A percentile compares a stretch with the other conserved stretches of the same genome.
Evolutionary conservation across 2,113 vertebrate genomes (phyloP).

Genomic region (Hepsetus odoe): DNA sequence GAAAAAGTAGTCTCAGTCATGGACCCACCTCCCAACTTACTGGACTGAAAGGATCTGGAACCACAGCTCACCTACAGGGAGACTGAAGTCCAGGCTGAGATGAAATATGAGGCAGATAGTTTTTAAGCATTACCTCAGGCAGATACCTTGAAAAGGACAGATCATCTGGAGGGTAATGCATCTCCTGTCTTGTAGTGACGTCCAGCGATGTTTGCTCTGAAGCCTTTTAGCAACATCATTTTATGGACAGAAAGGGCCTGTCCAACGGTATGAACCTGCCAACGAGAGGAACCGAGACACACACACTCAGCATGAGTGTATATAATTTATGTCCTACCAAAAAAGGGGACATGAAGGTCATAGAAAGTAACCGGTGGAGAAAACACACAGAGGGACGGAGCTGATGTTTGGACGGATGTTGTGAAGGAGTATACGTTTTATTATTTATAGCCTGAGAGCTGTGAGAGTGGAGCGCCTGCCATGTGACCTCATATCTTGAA

Average conservation of each 20-base stretch:
- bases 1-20: too few species aligned
- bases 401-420: constrained; percentile 7
- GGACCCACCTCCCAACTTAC: too few species aligned
- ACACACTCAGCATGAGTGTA: neutral
- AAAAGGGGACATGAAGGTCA: neutral
- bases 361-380: neutral
- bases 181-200: neutral
- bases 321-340: neutral
- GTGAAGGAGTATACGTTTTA: neutral
- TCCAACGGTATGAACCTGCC: neutral
- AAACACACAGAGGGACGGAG: neutral
- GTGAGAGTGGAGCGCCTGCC: neutral
- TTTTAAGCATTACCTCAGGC: neutral
- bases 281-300: neutral
- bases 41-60: too few species aligned
- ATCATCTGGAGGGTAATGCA: neutral
- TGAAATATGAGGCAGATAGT: too few species aligned
- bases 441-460: neutral
- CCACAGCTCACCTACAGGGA: too few species aligned
- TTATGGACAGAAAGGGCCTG: neutral
- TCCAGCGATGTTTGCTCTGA: neutral
- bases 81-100: too few species aligned
- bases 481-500: neutral
- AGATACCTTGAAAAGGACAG: neutral
- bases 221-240: neutral